Conservation (phyloP, 2,113 vertebrate genomes). For the Pterocles gutturalis region DNA sequence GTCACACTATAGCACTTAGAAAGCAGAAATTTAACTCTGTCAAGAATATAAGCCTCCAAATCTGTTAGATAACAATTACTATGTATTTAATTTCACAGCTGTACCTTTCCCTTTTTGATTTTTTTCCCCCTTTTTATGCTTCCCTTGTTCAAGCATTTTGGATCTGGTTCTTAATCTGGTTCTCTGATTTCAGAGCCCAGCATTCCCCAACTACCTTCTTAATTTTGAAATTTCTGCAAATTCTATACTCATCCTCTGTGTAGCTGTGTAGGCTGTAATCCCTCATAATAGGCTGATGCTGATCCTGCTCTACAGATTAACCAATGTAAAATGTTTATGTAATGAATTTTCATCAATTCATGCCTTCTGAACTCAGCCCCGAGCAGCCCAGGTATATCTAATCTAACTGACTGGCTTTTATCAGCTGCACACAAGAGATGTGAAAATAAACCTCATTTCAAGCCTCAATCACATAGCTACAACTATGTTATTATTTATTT, state of each 20-base stretch:
- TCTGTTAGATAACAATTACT: not conserved
- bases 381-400: constrained; percentile 49
- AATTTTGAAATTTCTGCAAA: constrained; percentile 36
- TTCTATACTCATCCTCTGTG: not conserved
- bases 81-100: constrained; percentile 40
- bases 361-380: not conserved
- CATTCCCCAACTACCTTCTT: not conserved
- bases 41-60: constrained; percentile 12
- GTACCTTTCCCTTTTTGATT: not conserved
- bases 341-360: constrained; percentile 41
- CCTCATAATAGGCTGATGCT: constrained; percentile 26
- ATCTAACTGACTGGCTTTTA: constrained; percentile 29
- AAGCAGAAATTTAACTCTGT: not conserved
- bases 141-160: not conserved
- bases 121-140: not conserved
- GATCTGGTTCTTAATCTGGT: not conserved
- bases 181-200: constrained; percentile 17
- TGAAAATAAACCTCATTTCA: constrained; percentile 50
- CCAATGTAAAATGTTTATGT: constrained; percentile 19
- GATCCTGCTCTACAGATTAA: constrained; percentile 54
- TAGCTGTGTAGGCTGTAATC: constrained; percentile 41
- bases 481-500: constrained; percentile 30
- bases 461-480: not conserved
- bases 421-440: constrained; percentile 39
- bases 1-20: not conserved